Percentiles rank a stretch among this genome's conserved stretches.
Evolutionary conservation across 2,888 invertebrate genomes (phyloP).

Genomic region (Ecliptopera silaceata): DNA sequence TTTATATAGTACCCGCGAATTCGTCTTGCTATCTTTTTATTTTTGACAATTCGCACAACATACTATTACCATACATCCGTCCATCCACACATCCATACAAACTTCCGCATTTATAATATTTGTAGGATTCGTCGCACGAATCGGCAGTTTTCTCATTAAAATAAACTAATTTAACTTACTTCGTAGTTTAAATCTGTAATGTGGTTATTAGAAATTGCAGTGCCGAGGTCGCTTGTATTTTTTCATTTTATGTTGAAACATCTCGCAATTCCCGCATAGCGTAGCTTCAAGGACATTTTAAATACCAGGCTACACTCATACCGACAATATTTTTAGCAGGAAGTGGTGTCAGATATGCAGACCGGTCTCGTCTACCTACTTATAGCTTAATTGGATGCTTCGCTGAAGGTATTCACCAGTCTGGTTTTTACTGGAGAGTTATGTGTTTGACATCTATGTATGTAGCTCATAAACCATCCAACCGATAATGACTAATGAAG

Average conservation of each 20-base stretch:
- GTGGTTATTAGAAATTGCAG: conserved; percentile 18
- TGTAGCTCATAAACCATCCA: no score
- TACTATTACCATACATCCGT: no score
- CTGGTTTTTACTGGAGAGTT: conserved; percentile 10
- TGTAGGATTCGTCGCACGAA: background rate
- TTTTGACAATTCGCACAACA: no score
- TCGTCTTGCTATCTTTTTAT: no score
- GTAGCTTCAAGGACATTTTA: conserved; percentile 31
- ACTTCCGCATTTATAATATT: no score
- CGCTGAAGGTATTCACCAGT: conserved; percentile 20
- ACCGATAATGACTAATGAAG: no score
- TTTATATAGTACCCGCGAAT: no score
- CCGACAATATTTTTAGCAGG: conserved; percentile 35
- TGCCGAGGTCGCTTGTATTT: conserved; percentile 20
- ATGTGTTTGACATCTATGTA: no score
- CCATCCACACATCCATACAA: no score
- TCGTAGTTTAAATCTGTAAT: conserved; percentile 1
- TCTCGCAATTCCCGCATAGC: conserved; percentile 22
- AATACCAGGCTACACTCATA: conserved; percentile 27
- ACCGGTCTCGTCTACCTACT: conserved; percentile 36
- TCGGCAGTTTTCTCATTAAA: background rate
- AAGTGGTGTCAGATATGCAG: conserved; percentile 31
- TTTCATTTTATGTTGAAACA: conserved; percentile 21
- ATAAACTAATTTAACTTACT: conserved; percentile 5
- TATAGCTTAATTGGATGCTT: conserved; percentile 27